phyloP scores from a whole-genome alignment of 92 coral and sea anemone species.

The Actinostola sp. region DNA sequence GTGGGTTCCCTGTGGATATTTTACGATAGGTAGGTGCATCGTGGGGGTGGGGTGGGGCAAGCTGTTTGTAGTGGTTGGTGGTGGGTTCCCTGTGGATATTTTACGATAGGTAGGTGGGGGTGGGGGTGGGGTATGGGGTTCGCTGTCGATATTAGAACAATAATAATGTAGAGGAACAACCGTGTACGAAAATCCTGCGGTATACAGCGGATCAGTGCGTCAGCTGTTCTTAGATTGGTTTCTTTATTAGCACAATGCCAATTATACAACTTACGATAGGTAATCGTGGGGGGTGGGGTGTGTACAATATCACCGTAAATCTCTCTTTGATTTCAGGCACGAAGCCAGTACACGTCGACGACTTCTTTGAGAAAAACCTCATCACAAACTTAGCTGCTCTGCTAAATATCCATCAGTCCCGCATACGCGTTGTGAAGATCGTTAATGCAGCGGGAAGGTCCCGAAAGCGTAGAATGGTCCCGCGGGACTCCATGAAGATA shows the following conservation, averaged over 20 bases:
- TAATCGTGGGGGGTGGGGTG: slow-evolving; percentile 7
- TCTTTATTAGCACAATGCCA: slow-evolving; percentile 86
- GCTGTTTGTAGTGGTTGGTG: too few species aligned
- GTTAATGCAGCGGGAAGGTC: slow-evolving; percentile 60
- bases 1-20: too few species aligned
- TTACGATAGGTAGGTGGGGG: too few species aligned
- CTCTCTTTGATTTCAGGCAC: slow-evolving; percentile 50
- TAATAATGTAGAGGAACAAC: too few species aligned
- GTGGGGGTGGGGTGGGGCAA: too few species aligned
- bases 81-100: too few species aligned
- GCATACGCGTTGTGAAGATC: slow-evolving; percentile 79
- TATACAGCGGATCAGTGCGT: too few species aligned
- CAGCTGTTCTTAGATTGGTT: too few species aligned
- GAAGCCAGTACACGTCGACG: slow-evolving; percentile 75
- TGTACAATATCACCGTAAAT: neutral
- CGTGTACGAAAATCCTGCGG: too few species aligned
- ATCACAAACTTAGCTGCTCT: slow-evolving; percentile 78
- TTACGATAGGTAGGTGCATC: too few species aligned
- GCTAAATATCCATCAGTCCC: slow-evolving; percentile 76
- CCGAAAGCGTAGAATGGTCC: slow-evolving; percentile 63
- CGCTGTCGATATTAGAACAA: too few species aligned
- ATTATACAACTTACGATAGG: slow-evolving; percentile 75
- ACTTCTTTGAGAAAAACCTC: slow-evolving; percentile 89
- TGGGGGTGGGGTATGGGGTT: too few species aligned
- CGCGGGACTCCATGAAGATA: slow-evolving; percentile 63